Conservation (phyloP, 2,888 invertebrate species). For the Linyphia triangularis region DNA sequence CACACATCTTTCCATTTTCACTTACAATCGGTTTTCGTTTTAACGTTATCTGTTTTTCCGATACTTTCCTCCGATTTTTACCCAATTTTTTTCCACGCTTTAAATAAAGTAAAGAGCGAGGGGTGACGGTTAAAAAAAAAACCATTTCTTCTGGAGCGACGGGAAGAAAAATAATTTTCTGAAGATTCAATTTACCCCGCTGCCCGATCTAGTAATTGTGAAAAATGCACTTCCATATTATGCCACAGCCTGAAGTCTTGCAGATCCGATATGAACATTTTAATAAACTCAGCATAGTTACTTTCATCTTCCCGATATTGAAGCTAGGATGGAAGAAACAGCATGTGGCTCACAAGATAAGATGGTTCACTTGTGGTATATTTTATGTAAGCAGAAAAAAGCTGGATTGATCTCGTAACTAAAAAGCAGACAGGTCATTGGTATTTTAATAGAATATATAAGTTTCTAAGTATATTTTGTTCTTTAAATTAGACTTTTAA, state of each 20-base stretch:
- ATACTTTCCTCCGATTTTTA: slow-evolving; percentile 41
- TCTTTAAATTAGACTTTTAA: too few species aligned
- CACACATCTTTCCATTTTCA: slow-evolving; percentile 38
- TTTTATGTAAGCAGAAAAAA: too few species aligned
- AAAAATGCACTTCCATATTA: slow-evolving; percentile 16
- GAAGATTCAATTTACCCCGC: slow-evolving; percentile 48
- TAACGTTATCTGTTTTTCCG: slow-evolving; percentile 58
- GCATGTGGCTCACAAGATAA: too few species aligned
- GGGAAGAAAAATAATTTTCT: slow-evolving; percentile 31
- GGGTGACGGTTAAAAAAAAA: slow-evolving; percentile 14
- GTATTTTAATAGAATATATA: too few species aligned
- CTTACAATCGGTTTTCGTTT: slow-evolving; percentile 56
- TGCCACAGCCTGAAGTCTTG: not conserved
- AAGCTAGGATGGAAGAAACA: not conserved
- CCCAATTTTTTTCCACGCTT: not conserved
- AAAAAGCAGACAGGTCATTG: too few species aligned
- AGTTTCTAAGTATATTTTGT: too few species aligned
- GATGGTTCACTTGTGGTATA: too few species aligned
- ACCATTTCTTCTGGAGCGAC: slow-evolving; percentile 36
- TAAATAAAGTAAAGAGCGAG: not conserved
- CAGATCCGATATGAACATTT: not conserved
- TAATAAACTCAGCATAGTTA: not conserved
- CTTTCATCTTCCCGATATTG: not conserved
- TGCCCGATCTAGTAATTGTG: slow-evolving; percentile 37
- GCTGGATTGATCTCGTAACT: too few species aligned